phyloP scores from a whole-genome alignment of 2,888 invertebrate species.

The Melikaiella ostensackeni region DNA sequence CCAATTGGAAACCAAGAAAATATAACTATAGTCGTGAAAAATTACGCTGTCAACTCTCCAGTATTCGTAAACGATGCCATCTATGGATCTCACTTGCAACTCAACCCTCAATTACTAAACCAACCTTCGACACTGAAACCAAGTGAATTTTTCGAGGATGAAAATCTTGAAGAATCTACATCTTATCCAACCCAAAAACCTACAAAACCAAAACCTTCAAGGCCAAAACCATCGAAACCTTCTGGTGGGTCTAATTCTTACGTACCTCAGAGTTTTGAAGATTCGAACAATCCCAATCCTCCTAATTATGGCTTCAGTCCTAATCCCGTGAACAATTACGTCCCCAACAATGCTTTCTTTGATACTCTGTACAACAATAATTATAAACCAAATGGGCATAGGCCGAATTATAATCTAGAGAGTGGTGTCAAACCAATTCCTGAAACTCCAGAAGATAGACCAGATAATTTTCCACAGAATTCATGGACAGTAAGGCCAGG shows the following conservation, averaged over 20 bases:
- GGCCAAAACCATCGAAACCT: conserved; percentile 45
- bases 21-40: conserved; percentile 69
- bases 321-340: conserved; percentile 53
- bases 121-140: conserved; percentile 27
- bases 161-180: conserved; percentile 34
- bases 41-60: conserved; percentile 70
- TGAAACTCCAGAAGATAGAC: background rate
- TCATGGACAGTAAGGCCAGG: background rate
- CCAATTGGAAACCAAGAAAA: conserved; percentile 67
- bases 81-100: conserved; percentile 58
- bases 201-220: conserved; percentile 28
- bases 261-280: conserved; percentile 60
- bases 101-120: conserved; percentile 47
- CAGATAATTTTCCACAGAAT: background rate
- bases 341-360: conserved; percentile 59
- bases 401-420: conserved; percentile 4
- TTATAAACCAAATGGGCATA: conserved; percentile 44
- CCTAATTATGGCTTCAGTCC: conserved; percentile 61
- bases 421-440: conserved; percentile 41
- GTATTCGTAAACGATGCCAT: conserved; percentile 68
- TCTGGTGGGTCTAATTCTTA: conserved; percentile 50
- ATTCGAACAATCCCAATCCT: conserved; percentile 70
- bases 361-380: conserved; percentile 50
- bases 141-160: conserved; percentile 16
- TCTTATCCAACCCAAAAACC: conserved; percentile 45